Base-by-base conservation (phyloP, 35 echinoderm and acorn worm genomes). In the Apostichopus japonicus region DNA sequence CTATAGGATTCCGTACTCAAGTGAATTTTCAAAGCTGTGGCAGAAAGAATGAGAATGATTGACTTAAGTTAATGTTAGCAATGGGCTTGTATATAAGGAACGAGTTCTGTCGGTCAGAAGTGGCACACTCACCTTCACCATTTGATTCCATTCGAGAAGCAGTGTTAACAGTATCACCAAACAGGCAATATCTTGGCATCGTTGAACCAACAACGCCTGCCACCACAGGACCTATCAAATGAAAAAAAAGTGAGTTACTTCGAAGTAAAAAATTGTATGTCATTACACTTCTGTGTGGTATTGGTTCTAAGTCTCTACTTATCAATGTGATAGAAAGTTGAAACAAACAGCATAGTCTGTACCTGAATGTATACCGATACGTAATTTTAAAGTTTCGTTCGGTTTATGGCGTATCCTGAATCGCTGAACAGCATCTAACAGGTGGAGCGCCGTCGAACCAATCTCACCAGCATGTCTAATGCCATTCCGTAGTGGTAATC, bases 361-460 rank as follows among this genome's bases (percentile, higher is more conserved):
- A 98, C 97, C 97, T 93, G 97, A 98, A 86, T 98, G 97, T 53
- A 98, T 94, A 14, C 97, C 97, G 10, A 98, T 93, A 75, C 97
- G 82, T 6, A 98, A 65, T 51, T 96, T 98, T 23, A 98, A 78
- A 6, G 79, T 94, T 10, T 98, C 71, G 53, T 96, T 93, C 0
- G 97, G 97, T 57, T 92, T 94, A 73, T 98, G 97, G 61, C 94
- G 59, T 8, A 98, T 90, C 55, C 89, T 94, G 81, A 98, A 98
- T n/a, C 93, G 79, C 59, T 94, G 91, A 8, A 98, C 94, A 5
- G 91, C 94, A 53, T 94, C 93, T 8, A 98, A 53, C 55, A 98
- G 82, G 61, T 98, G 97, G 16, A 98, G 79, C 4, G 97, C 77
- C 17, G 97, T 94, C 8, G 97, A 98, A 8, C 86, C 97, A 14